A percentile compares a stretch with the other conserved stretches of the same genome.
These are phyloP conservation scores for Saguinus imperator DNA, from an alignment of 2,113 vertebrate genomes.

Conservation along the genomic window DNA sequence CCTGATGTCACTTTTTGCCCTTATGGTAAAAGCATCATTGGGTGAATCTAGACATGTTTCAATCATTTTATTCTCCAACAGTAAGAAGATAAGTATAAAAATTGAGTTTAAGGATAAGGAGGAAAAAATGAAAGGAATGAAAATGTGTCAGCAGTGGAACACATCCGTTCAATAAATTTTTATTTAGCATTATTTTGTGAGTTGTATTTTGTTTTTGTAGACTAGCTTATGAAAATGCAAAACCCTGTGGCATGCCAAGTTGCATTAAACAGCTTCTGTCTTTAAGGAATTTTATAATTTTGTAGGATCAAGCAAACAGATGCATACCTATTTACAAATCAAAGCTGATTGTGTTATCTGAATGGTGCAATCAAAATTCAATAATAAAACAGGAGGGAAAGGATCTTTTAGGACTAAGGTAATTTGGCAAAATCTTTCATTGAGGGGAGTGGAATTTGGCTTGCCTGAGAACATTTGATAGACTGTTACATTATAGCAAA, in stretches of 20 bases:
- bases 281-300: constrained; percentile 46
- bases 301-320: constrained; percentile 44
- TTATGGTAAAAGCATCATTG: constrained; percentile 10
- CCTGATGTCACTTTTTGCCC: constrained; percentile 10
- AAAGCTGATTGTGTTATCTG: constrained; percentile 11
- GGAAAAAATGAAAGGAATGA: constrained; percentile 39
- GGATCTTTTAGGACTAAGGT: neutral
- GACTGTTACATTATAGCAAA: constrained; percentile 48
- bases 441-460: neutral
- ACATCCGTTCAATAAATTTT: constrained; percentile 38
- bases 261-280: constrained; percentile 7
- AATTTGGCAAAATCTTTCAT: neutral
- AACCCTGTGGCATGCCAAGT: constrained; percentile 13
- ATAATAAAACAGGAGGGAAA: neutral
- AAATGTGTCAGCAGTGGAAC: constrained; percentile 41
- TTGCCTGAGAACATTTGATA: neutral
- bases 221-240: constrained; percentile 44
- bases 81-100: constrained; percentile 42
- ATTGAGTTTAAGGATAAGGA: constrained; percentile 15
- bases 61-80: constrained; percentile 49
- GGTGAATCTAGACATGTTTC: neutral
- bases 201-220: constrained; percentile 50
- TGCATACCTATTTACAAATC: constrained; percentile 52
- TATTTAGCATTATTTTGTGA: constrained; percentile 54
- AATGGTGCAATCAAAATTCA: constrained; percentile 26